phyloP scores from a whole-genome alignment of 2,797 vertebrate species.

The Salmo trutta region DNA sequence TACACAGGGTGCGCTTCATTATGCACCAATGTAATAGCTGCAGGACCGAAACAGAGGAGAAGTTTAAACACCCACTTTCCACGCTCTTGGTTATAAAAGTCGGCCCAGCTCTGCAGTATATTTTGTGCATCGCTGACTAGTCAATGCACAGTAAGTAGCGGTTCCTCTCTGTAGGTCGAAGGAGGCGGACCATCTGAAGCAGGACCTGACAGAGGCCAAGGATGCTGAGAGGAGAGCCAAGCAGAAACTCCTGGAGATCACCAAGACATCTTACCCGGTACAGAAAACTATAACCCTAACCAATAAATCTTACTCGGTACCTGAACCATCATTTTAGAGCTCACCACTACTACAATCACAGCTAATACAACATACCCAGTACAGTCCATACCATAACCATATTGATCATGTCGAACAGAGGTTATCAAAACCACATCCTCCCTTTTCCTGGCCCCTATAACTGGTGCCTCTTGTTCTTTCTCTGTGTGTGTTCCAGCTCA shows the following conservation, averaged over 20 bases:
- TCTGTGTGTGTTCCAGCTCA: slow-evolving; percentile 62
- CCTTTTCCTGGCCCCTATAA: slow-evolving; percentile 16
- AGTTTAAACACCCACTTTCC: too few relatives aligned
- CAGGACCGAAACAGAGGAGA: too few relatives aligned
- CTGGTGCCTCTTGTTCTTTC: background rate
- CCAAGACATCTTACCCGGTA: slow-evolving; percentile 81
- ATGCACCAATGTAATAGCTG: too few relatives aligned
- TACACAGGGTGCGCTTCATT: too few relatives aligned
- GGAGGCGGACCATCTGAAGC: slow-evolving; percentile 90
- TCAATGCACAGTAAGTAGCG: background rate
- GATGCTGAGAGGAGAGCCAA: slow-evolving; percentile 88
- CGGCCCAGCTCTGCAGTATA: too few relatives aligned
- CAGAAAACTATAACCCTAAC: slow-evolving; percentile 21
- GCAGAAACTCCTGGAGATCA: slow-evolving; percentile 87
- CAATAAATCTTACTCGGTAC: background rate
- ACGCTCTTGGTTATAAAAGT: too few relatives aligned
- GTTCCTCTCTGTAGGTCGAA: slow-evolving; percentile 77
- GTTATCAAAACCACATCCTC: background rate
- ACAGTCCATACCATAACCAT: background rate
- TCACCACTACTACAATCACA: background rate
- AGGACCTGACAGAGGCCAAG: slow-evolving; percentile 89
- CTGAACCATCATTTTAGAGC: background rate
- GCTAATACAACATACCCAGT: background rate
- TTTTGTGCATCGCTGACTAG: background rate
- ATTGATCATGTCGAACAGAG: too few relatives aligned